Percentiles rank a stretch among this genome's conserved stretches.
phyloP scores from a whole-genome alignment of 1,140 invertebrate genomes.

The Ceratina japonica region DNA sequence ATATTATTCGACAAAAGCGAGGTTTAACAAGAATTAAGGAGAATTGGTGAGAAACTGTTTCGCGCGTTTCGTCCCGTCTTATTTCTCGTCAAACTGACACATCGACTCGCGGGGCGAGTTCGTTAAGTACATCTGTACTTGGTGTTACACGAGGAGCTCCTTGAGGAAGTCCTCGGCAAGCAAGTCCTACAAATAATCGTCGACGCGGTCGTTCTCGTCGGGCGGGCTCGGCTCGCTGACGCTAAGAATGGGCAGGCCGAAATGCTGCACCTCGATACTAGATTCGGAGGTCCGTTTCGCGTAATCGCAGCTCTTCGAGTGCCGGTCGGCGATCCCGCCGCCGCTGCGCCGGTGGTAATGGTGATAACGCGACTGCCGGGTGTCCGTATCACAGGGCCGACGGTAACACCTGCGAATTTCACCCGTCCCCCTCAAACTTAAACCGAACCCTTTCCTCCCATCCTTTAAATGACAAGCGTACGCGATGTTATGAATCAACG shows the following conservation, averaged over 20 bases:
- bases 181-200: slow-evolving; percentile 78
- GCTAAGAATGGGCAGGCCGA: slow-evolving; percentile 87
- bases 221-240: slow-evolving; percentile 89
- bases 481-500: too few relatives aligned
- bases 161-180: slow-evolving; percentile 76
- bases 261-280: slow-evolving; percentile 81
- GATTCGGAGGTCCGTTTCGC: slow-evolving; percentile 76
- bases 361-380: slow-evolving; percentile 62
- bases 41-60: too few relatives aligned
- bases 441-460: too few relatives aligned
- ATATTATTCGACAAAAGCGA: too few relatives aligned
- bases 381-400: slow-evolving; percentile 71
- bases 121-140: neutral
- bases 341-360: slow-evolving; percentile 62
- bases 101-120: neutral
- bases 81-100: too few relatives aligned
- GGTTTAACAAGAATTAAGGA: too few relatives aligned
- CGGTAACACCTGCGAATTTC: slow-evolving; percentile 64
- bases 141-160: slow-evolving; percentile 75
- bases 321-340: slow-evolving; percentile 65
- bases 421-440: neutral
- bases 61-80: too few relatives aligned
- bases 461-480: too few relatives aligned
- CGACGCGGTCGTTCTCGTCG: slow-evolving; percentile 81
- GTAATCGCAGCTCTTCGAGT: slow-evolving; percentile 74